Conservation (phyloP, 2,888 invertebrate genomes). For the Baccha elongata region DNA sequence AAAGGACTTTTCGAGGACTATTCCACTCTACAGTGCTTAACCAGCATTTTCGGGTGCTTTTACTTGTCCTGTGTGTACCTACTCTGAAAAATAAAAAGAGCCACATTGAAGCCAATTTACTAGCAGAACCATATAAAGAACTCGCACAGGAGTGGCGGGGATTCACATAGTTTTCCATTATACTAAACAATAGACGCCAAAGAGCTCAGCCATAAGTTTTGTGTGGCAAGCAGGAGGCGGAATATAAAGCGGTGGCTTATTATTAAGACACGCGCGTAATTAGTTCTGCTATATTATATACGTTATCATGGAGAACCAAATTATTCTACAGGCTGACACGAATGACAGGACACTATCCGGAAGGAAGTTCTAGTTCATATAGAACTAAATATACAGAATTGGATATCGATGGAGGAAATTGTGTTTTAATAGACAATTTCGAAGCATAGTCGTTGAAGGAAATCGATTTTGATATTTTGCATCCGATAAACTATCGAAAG, state of each 20-base stretch:
- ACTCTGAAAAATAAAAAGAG: constrained; percentile 8
- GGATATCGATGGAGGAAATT: constrained; percentile 7
- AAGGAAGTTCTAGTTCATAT: background rate
- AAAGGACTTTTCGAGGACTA: constrained; percentile 25
- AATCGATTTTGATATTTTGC: constrained; percentile 17
- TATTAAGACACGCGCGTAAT: constrained; percentile 37
- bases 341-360: constrained; percentile 2
- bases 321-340: constrained; percentile 19
- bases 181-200: constrained; percentile 5
- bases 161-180: constrained; percentile 13
- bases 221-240: background rate
- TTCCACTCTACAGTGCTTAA: background rate
- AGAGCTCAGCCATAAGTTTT: background rate
- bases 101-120: constrained; percentile 22
- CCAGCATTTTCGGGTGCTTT: constrained; percentile 16
- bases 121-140: background rate
- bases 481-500: constrained; percentile 11
- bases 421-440: constrained; percentile 12
- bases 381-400: background rate
- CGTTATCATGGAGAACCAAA: constrained; percentile 34
- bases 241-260: background rate
- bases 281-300: constrained; percentile 29
- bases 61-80: background rate
- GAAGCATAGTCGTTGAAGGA: background rate
- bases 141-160: constrained; percentile 1